Evolutionary conservation across 2,888 invertebrate species (phyloP).

Genomic region (Nomada goodeniana): DNA sequence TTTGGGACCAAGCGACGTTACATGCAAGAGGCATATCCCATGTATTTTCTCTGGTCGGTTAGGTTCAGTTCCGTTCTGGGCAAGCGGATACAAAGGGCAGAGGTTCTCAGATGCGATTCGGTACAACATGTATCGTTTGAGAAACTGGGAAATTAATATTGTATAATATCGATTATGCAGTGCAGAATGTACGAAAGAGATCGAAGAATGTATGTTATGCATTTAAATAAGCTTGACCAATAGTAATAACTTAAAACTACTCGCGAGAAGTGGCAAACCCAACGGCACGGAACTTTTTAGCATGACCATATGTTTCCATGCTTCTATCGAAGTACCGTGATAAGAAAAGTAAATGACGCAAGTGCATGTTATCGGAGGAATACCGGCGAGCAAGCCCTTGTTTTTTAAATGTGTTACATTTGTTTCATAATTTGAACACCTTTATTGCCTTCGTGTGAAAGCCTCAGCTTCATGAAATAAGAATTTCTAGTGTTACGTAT

Average conservation of each 20-base stretch:
- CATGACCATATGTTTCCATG: conserved; percentile 15
- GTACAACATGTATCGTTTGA: background rate
- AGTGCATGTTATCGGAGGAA: conserved; percentile 16
- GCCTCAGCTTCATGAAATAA: no score
- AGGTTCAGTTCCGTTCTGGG: conserved; percentile 72
- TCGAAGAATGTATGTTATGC: no score
- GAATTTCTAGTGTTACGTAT: no score
- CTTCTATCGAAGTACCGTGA: conserved; percentile 13
- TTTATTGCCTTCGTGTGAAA: no score
- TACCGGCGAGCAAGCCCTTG: background rate
- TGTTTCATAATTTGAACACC: background rate
- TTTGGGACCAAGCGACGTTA: conserved; percentile 67
- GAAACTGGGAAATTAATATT: no score
- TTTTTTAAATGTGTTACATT: conserved; percentile 1
- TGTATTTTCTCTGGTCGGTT: conserved; percentile 72
- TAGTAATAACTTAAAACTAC: background rate
- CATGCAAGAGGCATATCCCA: conserved; percentile 65
- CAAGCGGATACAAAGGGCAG: conserved; percentile 72
- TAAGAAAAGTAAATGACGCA: conserved; percentile 31
- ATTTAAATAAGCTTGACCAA: background rate
- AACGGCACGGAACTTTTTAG: conserved; percentile 1
- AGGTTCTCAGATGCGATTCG: conserved; percentile 62
- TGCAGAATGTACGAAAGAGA: no score
- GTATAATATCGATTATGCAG: no score
- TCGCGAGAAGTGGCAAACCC: background rate